phyloP scores from a whole-genome alignment of 2,888 invertebrate genomes.

The Chymomyza procnemis region DNA sequence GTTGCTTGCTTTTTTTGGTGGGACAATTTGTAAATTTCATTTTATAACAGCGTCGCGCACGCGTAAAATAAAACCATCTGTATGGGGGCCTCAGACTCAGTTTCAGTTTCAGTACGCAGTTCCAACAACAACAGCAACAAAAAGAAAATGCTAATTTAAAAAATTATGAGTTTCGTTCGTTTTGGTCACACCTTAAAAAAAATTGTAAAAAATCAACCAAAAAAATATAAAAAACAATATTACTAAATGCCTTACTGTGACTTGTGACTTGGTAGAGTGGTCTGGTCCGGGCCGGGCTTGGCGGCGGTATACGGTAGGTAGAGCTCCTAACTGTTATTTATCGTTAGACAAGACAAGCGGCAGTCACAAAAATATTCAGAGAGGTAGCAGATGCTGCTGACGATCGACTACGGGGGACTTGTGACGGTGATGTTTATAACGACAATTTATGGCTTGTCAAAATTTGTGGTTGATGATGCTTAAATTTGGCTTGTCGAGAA shows the following conservation, averaged over 20 bases:
- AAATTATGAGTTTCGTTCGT: slow-evolving; percentile 76
- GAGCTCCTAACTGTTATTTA: slow-evolving; percentile 72
- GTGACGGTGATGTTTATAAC: slow-evolving; percentile 63
- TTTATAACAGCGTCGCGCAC: slow-evolving; percentile 68
- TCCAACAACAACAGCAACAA: slow-evolving; percentile 19
- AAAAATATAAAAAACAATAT: background rate
- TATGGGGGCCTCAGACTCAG: slow-evolving; percentile 21
- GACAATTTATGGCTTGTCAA: slow-evolving; percentile 61
- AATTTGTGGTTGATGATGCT: slow-evolving; percentile 18
- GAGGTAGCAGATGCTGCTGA: slow-evolving; percentile 17
- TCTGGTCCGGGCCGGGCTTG: slow-evolving; percentile 31
- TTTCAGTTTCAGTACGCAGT: background rate
- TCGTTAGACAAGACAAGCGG: slow-evolving; percentile 73
- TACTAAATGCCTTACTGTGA: background rate
- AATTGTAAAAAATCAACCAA: background rate
- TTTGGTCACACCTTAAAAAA: slow-evolving; percentile 75
- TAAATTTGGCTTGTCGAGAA: background rate
- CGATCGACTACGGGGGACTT: slow-evolving; percentile 38
- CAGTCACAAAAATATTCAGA: slow-evolving; percentile 25
- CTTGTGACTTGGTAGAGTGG: background rate
- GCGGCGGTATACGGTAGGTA: slow-evolving; percentile 68
- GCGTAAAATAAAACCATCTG: slow-evolving; percentile 66
- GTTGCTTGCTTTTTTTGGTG: slow-evolving; percentile 27
- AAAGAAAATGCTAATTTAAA: slow-evolving; percentile 74
- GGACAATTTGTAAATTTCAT: slow-evolving; percentile 76